Percentiles rank a stretch among this genome's conserved stretches.
phyloP scores from a whole-genome alignment of 2,888 invertebrate genomes.

The Parnassius smintheus region DNA sequence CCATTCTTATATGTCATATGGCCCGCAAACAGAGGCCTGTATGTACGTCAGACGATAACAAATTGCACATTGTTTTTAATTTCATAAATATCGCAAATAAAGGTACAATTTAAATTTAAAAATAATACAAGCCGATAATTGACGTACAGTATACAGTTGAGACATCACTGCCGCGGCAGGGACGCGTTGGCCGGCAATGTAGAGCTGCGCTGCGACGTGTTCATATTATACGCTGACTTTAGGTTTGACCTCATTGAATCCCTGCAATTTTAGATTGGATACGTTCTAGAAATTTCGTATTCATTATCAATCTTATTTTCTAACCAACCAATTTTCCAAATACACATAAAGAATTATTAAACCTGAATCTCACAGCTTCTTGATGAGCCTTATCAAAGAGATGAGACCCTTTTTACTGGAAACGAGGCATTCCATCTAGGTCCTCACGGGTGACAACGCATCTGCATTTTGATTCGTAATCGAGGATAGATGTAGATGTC shows the following conservation, averaged over 20 bases:
- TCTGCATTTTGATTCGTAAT: too few relatives aligned
- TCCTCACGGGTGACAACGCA: too few relatives aligned
- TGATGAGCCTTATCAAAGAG: too few relatives aligned
- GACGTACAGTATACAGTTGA: constrained; percentile 18
- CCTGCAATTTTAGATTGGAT: constrained; percentile 70
- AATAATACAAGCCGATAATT: constrained; percentile 35
- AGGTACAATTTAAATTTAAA: not conserved
- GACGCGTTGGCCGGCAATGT: constrained; percentile 93
- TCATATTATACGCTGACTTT: constrained; percentile 87
- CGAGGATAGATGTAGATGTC: too few relatives aligned
- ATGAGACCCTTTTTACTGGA: too few relatives aligned
- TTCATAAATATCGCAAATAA: constrained; percentile 27
- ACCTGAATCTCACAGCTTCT: too few relatives aligned
- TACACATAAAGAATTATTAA: too few relatives aligned
- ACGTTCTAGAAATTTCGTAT: too few relatives aligned
- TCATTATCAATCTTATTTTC: too few relatives aligned
- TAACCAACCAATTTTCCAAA: too few relatives aligned
- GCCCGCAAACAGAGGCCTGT: constrained; percentile 8
- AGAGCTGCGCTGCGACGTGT: constrained; percentile 89
- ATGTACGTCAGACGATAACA: constrained; percentile 9
- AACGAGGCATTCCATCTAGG: too few relatives aligned
- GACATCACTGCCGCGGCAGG: constrained; percentile 80
- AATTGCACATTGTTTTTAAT: constrained; percentile 18
- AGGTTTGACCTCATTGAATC: constrained; percentile 89
- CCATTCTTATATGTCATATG: constrained; percentile 22